A percentile compares a stretch with the other conserved stretches of the same genome.
These are phyloP conservation scores for Alethe castanea DNA, from an alignment of 2,113 vertebrate species.

Conservation along the genomic window DNA sequence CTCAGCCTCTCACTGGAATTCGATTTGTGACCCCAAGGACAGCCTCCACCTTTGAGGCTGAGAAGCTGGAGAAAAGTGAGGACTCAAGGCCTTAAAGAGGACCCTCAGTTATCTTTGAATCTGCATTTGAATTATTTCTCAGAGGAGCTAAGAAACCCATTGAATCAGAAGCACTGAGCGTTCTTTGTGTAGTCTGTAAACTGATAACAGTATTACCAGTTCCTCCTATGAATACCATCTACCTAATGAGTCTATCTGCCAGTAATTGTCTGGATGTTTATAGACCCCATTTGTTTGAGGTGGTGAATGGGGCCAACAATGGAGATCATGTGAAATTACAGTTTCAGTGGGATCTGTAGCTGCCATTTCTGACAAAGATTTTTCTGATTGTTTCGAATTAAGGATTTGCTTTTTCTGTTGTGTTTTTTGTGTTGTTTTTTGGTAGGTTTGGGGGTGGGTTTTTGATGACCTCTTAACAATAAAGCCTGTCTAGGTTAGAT, in stretches of 20 bases:
- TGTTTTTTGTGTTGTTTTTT: background rate
- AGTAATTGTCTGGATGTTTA: background rate
- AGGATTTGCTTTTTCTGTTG: background rate
- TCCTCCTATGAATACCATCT: background rate
- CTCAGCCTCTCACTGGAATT: background rate
- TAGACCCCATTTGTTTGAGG: background rate
- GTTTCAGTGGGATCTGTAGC: background rate
- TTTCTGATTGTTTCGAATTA: background rate
- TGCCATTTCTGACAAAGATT: background rate
- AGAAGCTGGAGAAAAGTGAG: background rate
- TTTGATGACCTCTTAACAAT: background rate
- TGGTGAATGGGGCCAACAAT: accelerated
- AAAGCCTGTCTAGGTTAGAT: background rate
- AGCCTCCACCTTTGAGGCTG: accelerated
- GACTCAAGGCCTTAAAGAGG: background rate
- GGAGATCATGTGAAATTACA: background rate
- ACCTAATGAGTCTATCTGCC: background rate
- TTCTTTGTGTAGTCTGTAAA: background rate
- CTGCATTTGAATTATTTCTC: background rate
- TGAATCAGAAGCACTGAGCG: background rate
- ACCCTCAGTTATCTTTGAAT: background rate
- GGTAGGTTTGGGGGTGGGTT: accelerated
- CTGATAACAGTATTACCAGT: background rate
- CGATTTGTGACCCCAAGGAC: accelerated
- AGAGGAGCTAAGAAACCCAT: background rate